A percentile compares a stretch with the other conserved stretches of the same genome.
Evolutionary conservation across 2,797 vertebrate species (phyloP).

Genomic region (Takifugu rubripes): DNA sequence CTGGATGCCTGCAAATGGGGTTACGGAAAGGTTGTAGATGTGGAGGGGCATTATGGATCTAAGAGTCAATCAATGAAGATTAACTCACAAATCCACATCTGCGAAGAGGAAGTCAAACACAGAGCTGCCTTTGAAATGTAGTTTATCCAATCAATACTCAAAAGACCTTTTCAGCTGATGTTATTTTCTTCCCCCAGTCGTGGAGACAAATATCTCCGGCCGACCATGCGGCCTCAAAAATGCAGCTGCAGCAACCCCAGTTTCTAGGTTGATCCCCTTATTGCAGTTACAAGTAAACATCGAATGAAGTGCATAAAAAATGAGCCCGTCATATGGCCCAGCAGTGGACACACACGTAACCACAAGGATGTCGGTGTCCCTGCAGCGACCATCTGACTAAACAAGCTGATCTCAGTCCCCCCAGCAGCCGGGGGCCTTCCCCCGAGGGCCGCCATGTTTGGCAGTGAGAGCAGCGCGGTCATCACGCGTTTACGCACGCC

Average conservation of each 20-base stretch:
- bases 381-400: slow-evolving; percentile 68
- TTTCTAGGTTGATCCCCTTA: too few relatives aligned
- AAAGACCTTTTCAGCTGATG: slow-evolving; percentile 20
- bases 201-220: background rate
- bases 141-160: slow-evolving; percentile 27
- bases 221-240: too few relatives aligned
- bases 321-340: slow-evolving; percentile 34
- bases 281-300: too few relatives aligned
- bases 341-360: slow-evolving; percentile 34
- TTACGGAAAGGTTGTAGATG: background rate
- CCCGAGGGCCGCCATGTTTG: slow-evolving; percentile 31
- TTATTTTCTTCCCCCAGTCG: background rate
- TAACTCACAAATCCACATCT: slow-evolving; percentile 11
- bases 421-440: slow-evolving; percentile 32
- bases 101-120: background rate
- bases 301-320: slow-evolving; percentile 2
- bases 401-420: slow-evolving; percentile 59
- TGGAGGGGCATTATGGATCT: background rate
- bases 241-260: too few relatives aligned
- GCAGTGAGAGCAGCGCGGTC: slow-evolving; percentile 31
- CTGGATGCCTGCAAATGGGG: background rate
- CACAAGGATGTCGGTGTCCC: slow-evolving; percentile 35
- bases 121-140: slow-evolving; percentile 6
- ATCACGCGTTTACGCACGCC: slow-evolving; percentile 1
- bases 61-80: slow-evolving; percentile 11